Conservation (phyloP, 2,113 vertebrate genomes). For the Austrofundulus limnaeus region DNA sequence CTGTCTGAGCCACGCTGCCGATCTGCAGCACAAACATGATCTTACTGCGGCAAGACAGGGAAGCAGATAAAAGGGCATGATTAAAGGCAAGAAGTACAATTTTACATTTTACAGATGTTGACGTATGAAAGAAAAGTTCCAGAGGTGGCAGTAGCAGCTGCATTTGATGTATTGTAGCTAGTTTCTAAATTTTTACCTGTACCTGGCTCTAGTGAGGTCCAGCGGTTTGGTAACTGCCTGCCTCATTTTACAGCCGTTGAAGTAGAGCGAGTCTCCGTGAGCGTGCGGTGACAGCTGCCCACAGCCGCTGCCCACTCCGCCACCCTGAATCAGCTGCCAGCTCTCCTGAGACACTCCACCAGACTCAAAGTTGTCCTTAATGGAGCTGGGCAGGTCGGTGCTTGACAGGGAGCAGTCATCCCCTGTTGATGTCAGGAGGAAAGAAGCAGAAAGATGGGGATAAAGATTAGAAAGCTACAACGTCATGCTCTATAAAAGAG, state of each 20-base stretch:
- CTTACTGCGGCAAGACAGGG: conserved; percentile 83
- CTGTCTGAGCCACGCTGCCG: conserved; percentile 93
- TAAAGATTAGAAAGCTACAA: neutral
- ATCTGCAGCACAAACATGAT: conserved; percentile 99
- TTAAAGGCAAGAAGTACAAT: conserved; percentile 8
- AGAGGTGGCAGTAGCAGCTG: neutral
- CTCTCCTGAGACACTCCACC: conserved; percentile 90
- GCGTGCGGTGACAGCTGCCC: conserved; percentile 96
- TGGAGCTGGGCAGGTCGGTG: conserved; percentile 91
- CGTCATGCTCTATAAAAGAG: neutral
- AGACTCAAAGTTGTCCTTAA: conserved; percentile 99
- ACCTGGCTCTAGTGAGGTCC: conserved; percentile 98
- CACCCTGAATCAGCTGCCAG: conserved; percentile 96
- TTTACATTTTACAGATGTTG: neutral
- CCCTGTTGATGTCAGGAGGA: conserved; percentile 57
- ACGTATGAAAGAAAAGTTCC: no score
- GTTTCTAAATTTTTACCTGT: conserved; percentile 59
- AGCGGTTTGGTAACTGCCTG: conserved; percentile 94
- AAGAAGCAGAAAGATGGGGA: neutral
- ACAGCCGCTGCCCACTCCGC: conserved; percentile 92
- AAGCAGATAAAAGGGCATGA: conserved; percentile 3
- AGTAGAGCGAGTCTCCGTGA: conserved; percentile 96
- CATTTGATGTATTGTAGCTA: neutral
- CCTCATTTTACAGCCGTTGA: conserved; percentile 94
- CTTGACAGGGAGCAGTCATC: conserved; percentile 93